These are phyloP conservation scores for Nerophis lumbriciformis DNA, from an alignment of 2,113 vertebrate species.

Conservation along the genomic window DNA sequence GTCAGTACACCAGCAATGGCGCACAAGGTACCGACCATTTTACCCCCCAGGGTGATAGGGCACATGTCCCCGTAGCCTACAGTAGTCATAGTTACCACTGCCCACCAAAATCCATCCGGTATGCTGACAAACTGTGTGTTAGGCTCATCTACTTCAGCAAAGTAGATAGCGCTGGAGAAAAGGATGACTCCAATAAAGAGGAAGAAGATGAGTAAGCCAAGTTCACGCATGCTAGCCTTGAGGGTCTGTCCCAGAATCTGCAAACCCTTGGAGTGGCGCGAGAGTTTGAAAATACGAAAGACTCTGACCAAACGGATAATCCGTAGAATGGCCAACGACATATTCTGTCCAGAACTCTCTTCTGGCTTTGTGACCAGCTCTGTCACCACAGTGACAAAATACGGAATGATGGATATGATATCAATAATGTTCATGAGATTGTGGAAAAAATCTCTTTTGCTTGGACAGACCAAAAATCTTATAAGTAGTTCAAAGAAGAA, in stretches of 20 bases:
- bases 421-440: slow-evolving; percentile 98
- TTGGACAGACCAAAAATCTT: slow-evolving; percentile 87
- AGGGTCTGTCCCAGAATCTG: slow-evolving; percentile 89
- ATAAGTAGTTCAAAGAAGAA: slow-evolving; percentile 89
- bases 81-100: slow-evolving; percentile 97
- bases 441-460: slow-evolving; percentile 88
- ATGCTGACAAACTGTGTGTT: slow-evolving; percentile 95
- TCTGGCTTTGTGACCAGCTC: slow-evolving; percentile 81
- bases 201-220: slow-evolving; percentile 94
- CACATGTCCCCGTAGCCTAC: slow-evolving; percentile 98
- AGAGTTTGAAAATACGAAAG: slow-evolving; percentile 95
- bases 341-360: slow-evolving; percentile 84
- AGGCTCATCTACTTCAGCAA: slow-evolving; percentile 91
- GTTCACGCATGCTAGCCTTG: slow-evolving; percentile 87
- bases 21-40: slow-evolving; percentile 91
- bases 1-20: slow-evolving; percentile 95
- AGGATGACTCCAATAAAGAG: slow-evolving; percentile 97
- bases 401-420: slow-evolving; percentile 92
- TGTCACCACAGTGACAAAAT: slow-evolving; percentile 88
- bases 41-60: slow-evolving; percentile 86
- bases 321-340: slow-evolving; percentile 91
- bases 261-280: slow-evolving; percentile 88
- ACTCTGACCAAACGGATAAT: slow-evolving; percentile 94
- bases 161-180: slow-evolving; percentile 96
- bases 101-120: slow-evolving; percentile 98